A percentile compares a stretch with the other conserved stretches of the same genome.
Conservation (phyloP, 1,140 invertebrate genomes). For the Oncopodura yosiiana region DNA sequence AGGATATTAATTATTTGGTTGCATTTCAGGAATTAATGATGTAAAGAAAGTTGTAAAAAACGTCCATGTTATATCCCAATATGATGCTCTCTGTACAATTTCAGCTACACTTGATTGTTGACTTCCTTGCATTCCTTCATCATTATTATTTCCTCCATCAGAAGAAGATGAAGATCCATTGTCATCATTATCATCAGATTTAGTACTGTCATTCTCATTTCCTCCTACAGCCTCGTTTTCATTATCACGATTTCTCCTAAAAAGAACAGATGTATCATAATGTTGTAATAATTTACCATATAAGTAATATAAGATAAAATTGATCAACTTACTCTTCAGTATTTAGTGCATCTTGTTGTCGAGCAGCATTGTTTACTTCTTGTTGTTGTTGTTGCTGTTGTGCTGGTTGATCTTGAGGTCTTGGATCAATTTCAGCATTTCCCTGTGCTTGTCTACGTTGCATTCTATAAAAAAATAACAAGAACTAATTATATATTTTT, state of each 20-base stretch:
- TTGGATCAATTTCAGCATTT: not conserved
- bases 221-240: not conserved
- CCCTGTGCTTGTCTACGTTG: conserved; percentile 1
- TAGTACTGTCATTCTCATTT: not conserved
- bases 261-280: not conserved
- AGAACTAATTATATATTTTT: not conserved
- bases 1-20: not conserved
- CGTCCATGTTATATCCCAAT: conserved; percentile 26
- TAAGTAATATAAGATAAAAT: not conserved
- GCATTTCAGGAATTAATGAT: conserved; percentile 31
- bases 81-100: not conserved
- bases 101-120: not conserved
- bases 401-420: conserved; percentile 1
- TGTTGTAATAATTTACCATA: not conserved
- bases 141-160: not conserved
- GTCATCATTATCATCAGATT: not conserved
- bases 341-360: not conserved
- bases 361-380: not conserved
- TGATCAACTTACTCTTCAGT: not conserved
- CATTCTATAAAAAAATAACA: not conserved
- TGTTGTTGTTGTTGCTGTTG: not conserved
- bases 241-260: not conserved
- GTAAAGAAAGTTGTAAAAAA: conserved; percentile 34
- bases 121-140: not conserved
- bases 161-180: not conserved